phyloP scores from a whole-genome alignment of 2,797 vertebrate genomes.

The Arctocebus calabarensis region DNA sequence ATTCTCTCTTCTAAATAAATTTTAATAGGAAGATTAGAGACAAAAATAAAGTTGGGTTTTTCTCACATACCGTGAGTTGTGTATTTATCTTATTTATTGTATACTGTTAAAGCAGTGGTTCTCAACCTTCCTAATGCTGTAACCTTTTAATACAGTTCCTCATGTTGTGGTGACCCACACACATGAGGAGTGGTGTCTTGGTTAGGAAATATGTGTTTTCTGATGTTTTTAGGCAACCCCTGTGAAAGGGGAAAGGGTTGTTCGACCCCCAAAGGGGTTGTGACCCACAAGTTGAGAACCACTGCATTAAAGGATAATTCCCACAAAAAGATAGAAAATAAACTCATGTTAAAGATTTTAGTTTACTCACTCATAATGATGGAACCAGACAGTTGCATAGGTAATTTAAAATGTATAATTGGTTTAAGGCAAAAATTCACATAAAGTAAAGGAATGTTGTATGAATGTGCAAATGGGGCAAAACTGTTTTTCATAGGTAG shows the following conservation, averaged over 20 bases:
- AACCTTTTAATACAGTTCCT: too few relatives aligned
- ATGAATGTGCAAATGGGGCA: not conserved
- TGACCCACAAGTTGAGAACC: too few relatives aligned
- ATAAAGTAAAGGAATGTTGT: not conserved
- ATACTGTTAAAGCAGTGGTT: not conserved
- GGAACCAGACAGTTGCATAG: not conserved
- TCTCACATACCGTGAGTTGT: not conserved
- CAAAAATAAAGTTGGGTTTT: not conserved
- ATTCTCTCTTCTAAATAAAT: not conserved
- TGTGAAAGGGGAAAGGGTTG: too few relatives aligned
- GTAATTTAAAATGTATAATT: not conserved
- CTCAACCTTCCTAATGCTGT: too few relatives aligned
- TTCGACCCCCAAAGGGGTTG: too few relatives aligned
- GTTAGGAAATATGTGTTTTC: too few relatives aligned
- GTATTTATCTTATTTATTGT: not conserved
- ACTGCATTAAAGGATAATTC: not conserved
- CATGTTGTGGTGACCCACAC: too few relatives aligned
- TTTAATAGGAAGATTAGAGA: not conserved
- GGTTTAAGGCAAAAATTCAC: not conserved
- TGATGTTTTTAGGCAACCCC: too few relatives aligned
- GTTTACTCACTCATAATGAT: not conserved
- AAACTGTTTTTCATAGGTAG: not conserved
- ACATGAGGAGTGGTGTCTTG: too few relatives aligned
- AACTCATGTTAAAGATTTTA: not conserved
- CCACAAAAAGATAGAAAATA: not conserved